Base-by-base conservation (phyloP, 2,797 vertebrate genomes). In the Tauraco hartlaubi region DNA sequence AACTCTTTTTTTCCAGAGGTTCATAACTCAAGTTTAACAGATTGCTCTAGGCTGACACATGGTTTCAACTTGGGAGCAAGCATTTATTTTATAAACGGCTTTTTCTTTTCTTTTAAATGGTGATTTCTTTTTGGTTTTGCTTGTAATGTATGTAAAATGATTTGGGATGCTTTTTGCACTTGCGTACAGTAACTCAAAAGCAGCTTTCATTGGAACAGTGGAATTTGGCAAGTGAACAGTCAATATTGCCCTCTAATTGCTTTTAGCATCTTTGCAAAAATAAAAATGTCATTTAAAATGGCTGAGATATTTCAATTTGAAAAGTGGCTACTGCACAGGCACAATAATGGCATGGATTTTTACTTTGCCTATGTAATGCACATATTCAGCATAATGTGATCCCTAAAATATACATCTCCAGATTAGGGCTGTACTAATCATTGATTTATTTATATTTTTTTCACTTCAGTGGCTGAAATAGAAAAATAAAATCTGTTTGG, bases 201-300 rank as follows among this genome's bases (percentile, higher is more conserved):
- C 85, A 96, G 91, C 88, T 97, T 97, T 94, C 85, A 96, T 56
- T 97, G 92, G 95, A 96, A 97, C 81, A 96, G 73, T 94, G 87
- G 94, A 96, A 96, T 95, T 94, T 97, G 96, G 96, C 93, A 94
- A 96, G 84, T 56, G 87, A 96, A 96, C 90, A 96, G 81, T 97
- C 96, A 96, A 85, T 87, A 86, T 84, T 95, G 92, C 96, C 79
- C 68, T 97, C 93, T 97, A 97, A 97, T 97, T 97, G 93, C 94
- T 96, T 97, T 96, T 94, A 97, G 81, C 48, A 0, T 97, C 94
- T 97, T 96, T 94, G 94, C 80, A 96, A 97, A 96, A 97, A 95
- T 96, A 97, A 96, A 98, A 97, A 96, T 19, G 86, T 88, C 96
- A 90, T 95, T 96, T 97, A 93, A 97, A 96, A 97, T 94, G 82